Evolutionary conservation across 1,140 invertebrate genomes (phyloP), one percentile per base, ranked within the genome.

Genomic region (Drosophila murphyi): DNA sequence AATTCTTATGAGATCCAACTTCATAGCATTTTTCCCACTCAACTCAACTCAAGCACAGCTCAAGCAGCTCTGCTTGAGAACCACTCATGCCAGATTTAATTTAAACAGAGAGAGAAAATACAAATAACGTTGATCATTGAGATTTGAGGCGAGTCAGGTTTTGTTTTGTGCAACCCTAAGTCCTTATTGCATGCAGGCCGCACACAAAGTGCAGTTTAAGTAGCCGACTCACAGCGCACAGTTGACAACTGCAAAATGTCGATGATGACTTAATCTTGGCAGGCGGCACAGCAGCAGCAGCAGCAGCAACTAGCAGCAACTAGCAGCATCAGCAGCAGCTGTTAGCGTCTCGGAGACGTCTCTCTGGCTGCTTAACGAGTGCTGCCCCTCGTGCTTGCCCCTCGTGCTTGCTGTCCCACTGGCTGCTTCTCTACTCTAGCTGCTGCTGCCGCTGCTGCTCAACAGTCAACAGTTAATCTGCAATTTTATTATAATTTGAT

Each of bases 401-500:
- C 35, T 41, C 52, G 10, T 35, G n/a, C 47, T 72, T 51, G 51
- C 35, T 57, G 28, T 48, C 60, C 61, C 52, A 39, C 20, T 80
- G 72, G 68, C 86, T 76, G 82, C 82, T 89, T 89, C 28, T 34
- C 10, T 37, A 3, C 20, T 39, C 12, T 31, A 6, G 28, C 29
- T 32, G 7, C 5, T 28, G 45, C 41, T 34, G 10, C 35, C 39
- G 10, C 35, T 29, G 6, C 48, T 65, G 6, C 7, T 34, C 70
- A 47, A 29, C 82, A 82, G 79, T 88, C 83, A 88, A 88, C 82
- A 83, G 87, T 90, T 90, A 90, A 90, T 90, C 87, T 90, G 87
- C 88, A 90, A 90, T 90, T 90, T 90, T 90, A 90, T 90, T 90
- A 90, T 90, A 90, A 90, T 90, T 90, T 90, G 87, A 90, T 90